These are phyloP conservation scores for Darevskia mixta DNA, from an alignment of 2,797 vertebrate species.

Conservation along the genomic window DNA sequence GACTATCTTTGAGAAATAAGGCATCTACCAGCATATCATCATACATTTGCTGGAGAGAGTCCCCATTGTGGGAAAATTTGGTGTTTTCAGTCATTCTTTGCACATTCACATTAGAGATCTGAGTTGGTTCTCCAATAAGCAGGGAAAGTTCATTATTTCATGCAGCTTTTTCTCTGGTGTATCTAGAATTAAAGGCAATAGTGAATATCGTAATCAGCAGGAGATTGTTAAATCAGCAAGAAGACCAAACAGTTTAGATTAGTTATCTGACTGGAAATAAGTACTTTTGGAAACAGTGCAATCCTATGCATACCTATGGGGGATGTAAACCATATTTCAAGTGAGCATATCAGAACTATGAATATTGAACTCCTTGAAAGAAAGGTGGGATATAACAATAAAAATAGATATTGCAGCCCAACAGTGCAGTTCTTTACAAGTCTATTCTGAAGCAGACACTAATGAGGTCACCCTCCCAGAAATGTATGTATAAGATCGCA, in stretches of 20 bases:
- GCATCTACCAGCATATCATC: slow-evolving; percentile 73
- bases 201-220: slow-evolving; percentile 5
- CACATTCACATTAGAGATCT: slow-evolving; percentile 8
- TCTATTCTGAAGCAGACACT: background rate
- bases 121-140: background rate
- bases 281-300: background rate
- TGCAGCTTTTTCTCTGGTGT: slow-evolving; percentile 7
- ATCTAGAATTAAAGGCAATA: slow-evolving; percentile 53
- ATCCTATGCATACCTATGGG: background rate
- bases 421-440: no score
- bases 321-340: background rate
- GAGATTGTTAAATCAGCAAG: slow-evolving; percentile 9
- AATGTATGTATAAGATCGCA: background rate
- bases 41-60: slow-evolving; percentile 75
- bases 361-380: background rate
- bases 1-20: slow-evolving; percentile 66
- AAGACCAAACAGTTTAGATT: slow-evolving; percentile 10
- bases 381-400: background rate
- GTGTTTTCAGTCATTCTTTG: background rate
- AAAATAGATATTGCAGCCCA: background rate
- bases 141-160: background rate
- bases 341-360: background rate
- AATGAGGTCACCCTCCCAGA: background rate
- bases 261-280: background rate
- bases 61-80: slow-evolving; percentile 44